A percentile compares a stretch with the other conserved stretches of the same genome.
phyloP scores from a whole-genome alignment of 2,113 vertebrate species.

The Phodopus roborovskii region DNA sequence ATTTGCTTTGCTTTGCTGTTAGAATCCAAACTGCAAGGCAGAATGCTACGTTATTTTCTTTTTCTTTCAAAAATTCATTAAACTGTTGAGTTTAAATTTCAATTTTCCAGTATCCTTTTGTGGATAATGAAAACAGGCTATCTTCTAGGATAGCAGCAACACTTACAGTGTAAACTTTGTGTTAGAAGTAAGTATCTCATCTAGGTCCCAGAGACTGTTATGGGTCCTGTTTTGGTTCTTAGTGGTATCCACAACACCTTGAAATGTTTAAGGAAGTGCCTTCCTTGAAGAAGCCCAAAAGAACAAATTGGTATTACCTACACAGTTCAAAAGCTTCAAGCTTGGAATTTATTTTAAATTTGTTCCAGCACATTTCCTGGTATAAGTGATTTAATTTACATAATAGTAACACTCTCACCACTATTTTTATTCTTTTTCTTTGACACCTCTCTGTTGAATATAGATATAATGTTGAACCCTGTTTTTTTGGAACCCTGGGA shows the following conservation, averaged over 20 bases:
- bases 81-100: neutral
- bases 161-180: neutral
- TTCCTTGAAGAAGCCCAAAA: neutral
- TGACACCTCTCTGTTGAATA: neutral
- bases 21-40: neutral
- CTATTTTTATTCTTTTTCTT: neutral
- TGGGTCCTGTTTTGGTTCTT: neutral
- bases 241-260: neutral
- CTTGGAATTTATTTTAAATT: neutral
- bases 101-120: neutral
- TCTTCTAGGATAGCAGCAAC: neutral
- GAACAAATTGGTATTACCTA: neutral
- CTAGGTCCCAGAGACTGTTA: neutral
- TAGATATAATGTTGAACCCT: neutral
- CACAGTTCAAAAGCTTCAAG: neutral
- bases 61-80: neutral
- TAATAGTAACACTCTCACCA: neutral
- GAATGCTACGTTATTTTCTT: neutral
- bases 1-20: neutral
- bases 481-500: too few species aligned
- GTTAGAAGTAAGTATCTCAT: neutral
- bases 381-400: neutral
- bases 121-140: neutral
- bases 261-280: neutral
- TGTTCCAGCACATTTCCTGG: neutral